These are phyloP conservation scores for Botia almorhae DNA, from an alignment of 2,797 vertebrate species.

Conservation along the genomic window DNA sequence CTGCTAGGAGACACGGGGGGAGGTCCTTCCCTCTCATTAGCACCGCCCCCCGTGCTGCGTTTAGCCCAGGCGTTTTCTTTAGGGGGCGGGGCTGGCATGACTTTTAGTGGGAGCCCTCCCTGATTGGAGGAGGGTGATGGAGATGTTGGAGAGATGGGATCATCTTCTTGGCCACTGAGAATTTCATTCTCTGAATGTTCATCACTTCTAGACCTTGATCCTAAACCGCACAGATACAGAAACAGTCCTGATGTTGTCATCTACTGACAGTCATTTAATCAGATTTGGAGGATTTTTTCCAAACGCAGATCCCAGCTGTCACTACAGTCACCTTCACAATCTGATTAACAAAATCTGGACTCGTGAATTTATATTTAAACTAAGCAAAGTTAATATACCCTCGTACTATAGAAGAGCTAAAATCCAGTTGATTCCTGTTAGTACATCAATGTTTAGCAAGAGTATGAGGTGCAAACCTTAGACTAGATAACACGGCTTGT, in stretches of 20 bases:
- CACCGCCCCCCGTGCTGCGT: constrained; percentile 70
- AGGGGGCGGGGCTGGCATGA: constrained; percentile 92
- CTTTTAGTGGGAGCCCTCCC: constrained; percentile 82
- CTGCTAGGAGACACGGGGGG: constrained; percentile 70
- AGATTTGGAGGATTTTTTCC: too few species aligned
- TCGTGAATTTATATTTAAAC: too few species aligned
- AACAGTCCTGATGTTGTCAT: background rate
- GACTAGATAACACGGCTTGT: too few species aligned
- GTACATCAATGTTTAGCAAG: too few species aligned
- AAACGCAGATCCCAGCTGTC: too few species aligned
- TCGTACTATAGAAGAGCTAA: too few species aligned
- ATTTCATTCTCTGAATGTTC: constrained; percentile 92
- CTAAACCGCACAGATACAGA: constrained; percentile 64
- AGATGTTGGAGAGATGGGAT: constrained; percentile 81
- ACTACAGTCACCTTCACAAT: too few species aligned
- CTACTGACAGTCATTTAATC: background rate
- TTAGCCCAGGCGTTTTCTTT: constrained; percentile 96
- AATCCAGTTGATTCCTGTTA: too few species aligned
- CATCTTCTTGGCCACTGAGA: constrained; percentile 81
- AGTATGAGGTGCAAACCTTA: too few species aligned
- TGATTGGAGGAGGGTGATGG: constrained; percentile 77
- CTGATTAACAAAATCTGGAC: too few species aligned
- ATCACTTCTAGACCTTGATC: constrained; percentile 83
- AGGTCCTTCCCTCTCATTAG: constrained; percentile 70
- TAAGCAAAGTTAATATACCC: too few species aligned